Percentiles rank a stretch among this genome's conserved stretches.
phyloP scores from a whole-genome alignment of 2,797 vertebrate species.

The Nannoperca obscura region DNA sequence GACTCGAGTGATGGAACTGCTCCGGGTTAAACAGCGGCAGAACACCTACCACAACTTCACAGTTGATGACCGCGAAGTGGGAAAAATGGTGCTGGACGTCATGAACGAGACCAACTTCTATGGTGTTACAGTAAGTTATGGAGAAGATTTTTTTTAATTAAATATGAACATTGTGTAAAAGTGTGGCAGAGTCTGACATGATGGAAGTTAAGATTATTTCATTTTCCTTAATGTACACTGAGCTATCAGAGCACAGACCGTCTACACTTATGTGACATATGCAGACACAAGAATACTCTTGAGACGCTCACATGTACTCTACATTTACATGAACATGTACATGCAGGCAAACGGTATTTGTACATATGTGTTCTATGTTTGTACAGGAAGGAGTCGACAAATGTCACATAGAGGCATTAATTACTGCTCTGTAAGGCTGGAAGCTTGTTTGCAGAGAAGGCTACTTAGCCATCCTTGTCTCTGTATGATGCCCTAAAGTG shows the following conservation, averaged over 20 bases:
- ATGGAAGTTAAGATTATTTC: neutral
- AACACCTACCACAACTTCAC: conserved; percentile 95
- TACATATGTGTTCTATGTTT: conserved; percentile 11
- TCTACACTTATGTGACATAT: neutral
- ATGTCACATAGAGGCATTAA: conserved; percentile 47
- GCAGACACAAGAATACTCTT: neutral
- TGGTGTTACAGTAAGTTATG: conserved; percentile 93
- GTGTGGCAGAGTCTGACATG: neutral
- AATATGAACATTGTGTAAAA: neutral
- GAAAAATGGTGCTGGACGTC: conserved; percentile 95
- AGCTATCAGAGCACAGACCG: neutral
- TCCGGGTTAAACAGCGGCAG: conserved; percentile 89
- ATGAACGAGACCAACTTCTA: conserved; percentile 99
- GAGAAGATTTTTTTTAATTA: neutral
- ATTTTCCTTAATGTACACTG: neutral
- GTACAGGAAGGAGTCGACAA: neutral
- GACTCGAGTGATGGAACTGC: conserved; percentile 94
- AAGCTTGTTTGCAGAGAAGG: conserved; percentile 45
- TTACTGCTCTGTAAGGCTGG: conserved; percentile 41
- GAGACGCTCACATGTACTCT: neutral
- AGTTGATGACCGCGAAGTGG: conserved; percentile 94
- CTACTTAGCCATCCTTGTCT: conserved; percentile 41
- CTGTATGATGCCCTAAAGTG: conserved; percentile 54
- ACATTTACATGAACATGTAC: neutral
- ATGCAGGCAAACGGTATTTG: neutral